These are phyloP conservation scores for Pseudochromis fuscus DNA, from an alignment of 2,797 vertebrate species.

Conservation along the genomic window DNA sequence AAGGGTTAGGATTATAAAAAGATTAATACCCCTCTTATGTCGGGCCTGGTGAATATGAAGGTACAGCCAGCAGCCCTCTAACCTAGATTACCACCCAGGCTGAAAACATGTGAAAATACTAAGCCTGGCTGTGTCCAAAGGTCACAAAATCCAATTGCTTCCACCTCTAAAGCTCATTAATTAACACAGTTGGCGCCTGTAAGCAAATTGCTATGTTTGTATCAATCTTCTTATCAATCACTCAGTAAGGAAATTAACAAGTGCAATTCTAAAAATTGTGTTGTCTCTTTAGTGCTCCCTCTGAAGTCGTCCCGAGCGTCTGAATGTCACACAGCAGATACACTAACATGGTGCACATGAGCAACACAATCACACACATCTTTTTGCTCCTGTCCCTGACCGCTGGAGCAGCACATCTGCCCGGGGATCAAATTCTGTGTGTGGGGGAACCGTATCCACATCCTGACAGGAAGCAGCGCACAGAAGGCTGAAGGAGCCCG, in stretches of 20 bases:
- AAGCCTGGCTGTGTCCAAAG: background rate
- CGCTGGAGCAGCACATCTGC: constrained; percentile 82
- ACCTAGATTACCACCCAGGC: background rate
- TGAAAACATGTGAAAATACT: background rate
- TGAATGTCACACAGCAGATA: constrained; percentile 40
- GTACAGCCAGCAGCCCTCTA: background rate
- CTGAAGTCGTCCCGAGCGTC: constrained; percentile 32
- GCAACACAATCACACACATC: constrained; percentile 16
- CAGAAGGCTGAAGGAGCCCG: constrained; percentile 62
- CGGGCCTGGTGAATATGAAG: background rate
- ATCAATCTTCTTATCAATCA: background rate
- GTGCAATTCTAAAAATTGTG: background rate
- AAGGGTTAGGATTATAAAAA: background rate
- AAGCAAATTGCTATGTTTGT: background rate
- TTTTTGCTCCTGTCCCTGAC: constrained; percentile 53
- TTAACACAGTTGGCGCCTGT: background rate
- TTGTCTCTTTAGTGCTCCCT: background rate
- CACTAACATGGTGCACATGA: constrained; percentile 32
- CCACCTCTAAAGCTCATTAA: background rate
- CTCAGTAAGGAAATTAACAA: background rate
- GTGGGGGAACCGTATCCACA: constrained; percentile 86
- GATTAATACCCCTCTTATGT: background rate
- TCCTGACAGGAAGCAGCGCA: constrained; percentile 85
- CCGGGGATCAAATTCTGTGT: constrained; percentile 84
- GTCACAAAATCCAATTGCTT: too few relatives aligned